A percentile compares a stretch with the other conserved stretches of the same genome.
Conservation (phyloP, 2,888 invertebrate species). For the Idaea aversata region DNA sequence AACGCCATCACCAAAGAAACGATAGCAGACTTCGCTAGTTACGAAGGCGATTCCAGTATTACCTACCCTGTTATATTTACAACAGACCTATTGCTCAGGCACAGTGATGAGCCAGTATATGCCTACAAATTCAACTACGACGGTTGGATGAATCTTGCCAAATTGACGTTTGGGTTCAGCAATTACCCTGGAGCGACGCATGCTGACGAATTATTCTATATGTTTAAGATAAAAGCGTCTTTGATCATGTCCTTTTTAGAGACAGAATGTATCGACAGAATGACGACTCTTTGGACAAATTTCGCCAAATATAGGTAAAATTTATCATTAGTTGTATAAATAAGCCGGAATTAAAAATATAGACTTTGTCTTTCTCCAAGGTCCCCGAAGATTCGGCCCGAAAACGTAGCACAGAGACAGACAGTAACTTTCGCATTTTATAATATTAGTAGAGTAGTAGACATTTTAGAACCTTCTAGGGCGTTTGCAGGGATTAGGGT, state of each 20-base stretch:
- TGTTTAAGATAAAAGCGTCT: constrained; percentile 53
- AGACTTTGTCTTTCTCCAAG: no score
- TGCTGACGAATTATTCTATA: constrained; percentile 70
- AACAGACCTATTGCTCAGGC: constrained; percentile 47
- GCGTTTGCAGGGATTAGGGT: no score
- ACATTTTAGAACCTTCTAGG: no score
- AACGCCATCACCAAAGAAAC: constrained; percentile 57
- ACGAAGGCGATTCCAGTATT: constrained; percentile 61
- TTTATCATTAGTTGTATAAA: not conserved
- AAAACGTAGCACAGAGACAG: no score
- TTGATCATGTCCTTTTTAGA: constrained; percentile 45
- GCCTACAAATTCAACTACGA: constrained; percentile 59
- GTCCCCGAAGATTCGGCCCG: no score
- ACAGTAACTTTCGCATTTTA: no score
- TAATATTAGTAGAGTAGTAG: no score
- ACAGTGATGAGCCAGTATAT: constrained; percentile 46
- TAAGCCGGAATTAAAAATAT: no score
- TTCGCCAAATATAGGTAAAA: constrained; percentile 67
- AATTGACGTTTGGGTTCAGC: constrained; percentile 46
- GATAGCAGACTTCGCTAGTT: constrained; percentile 54
- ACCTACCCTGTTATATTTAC: constrained; percentile 55
- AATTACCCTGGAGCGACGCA: constrained; percentile 63
- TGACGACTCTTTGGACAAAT: constrained; percentile 66
- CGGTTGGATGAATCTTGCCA: constrained; percentile 64
- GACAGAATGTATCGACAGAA: constrained; percentile 44